Base-by-base conservation (phyloP, 2,797 vertebrate genomes). In the Ibycter americanus region DNA sequence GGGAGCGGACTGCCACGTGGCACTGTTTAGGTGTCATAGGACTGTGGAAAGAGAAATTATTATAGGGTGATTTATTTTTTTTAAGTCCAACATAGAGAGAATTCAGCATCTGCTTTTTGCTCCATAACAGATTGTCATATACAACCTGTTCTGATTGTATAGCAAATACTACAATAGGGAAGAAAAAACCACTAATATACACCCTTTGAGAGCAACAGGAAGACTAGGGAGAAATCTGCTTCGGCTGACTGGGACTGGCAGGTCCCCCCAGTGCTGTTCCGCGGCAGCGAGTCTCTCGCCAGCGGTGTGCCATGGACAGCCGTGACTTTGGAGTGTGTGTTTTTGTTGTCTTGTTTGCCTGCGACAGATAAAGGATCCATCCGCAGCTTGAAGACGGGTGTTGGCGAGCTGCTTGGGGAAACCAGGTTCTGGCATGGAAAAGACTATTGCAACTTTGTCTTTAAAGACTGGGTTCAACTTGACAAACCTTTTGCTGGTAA, bases 371-470 rank as follows among this genome's bases (percentile, higher is more conserved):
- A 97, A 11, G 97, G 96, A 65, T 98, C 99, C 6, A 91, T 98
- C 44, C 97, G 96, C 3, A 99, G 98, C 65, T 94, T 99, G 13
- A 98, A 99, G 17, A 98, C 99, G 0, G 99, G 98, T 0, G 98
- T 99, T 7, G 98, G 98, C 1, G 99, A 99, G 67, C 94, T 99
- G 61, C 98, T 98, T 1, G 99, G 99, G 32, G 98, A 99, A 97
- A 99, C 99, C 2, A 98, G 99, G 4, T 99, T 99, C 98, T 99
- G 99, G 99, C 99, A 99, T 0, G 99, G 99, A 2, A 99, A 99
- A 81, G 99, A 99, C 93, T 99, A 99, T 89, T 99, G 99, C 97
- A 99, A 99, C 98, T 99, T 99, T 3, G 99, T 99, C 88, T 98
- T 99, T 96, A 99, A 99, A 96, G 99, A 99, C 97, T 99, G 99